Evolutionary conservation across 2,888 invertebrate species (phyloP), one percentile per base, ranked within the genome.

Genomic region (Ditylenchus weischeri): DNA sequence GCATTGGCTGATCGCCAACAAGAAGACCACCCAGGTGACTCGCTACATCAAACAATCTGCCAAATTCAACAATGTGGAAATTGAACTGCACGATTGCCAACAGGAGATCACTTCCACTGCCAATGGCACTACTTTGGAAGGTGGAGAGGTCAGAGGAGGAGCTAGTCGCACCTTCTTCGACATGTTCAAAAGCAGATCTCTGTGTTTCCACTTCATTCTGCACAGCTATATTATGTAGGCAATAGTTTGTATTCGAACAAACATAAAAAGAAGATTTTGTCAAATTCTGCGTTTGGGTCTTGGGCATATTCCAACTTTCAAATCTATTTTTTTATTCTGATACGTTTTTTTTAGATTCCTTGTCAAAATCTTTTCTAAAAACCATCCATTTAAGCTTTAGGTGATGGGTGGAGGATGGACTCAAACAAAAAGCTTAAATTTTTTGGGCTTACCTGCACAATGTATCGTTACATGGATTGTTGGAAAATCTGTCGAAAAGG

Each of bases 1-100:
- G 5, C 81, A 81, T 66, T 80, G 79, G 79, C 29, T 80, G 67
- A 66, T 81, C 21, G 76, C 77, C 0, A 75, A 76, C 48, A 71
- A 72, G n/a, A 72, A 76, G 57, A 68, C 72, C 3, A 69, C 71
- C 23, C 67, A 66, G 49, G 75, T 80, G 50, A 47, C 66, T 29
- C 76, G 69, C 23, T 73, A 78, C 66, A 75, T 81, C 19, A 68
- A 69, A 15, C 51, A 60, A 0, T 72, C 77, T 0, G 66, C 70
- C 0, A 65, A 72, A 8, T 69, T 76, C 63, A 81, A 81, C 65
- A 71, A 70, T 15, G 64, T 63, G 35, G 69, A 73, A 1, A 57
- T 75, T n/a, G 58, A 57, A 15, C 58, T 75, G 51, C 64, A 74
- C 48, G 66, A 66, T 29, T 75, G 76, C 50, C 68, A 65, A 57